Conservation (phyloP, 2,113 vertebrate genomes). For the Probosciger aterrimus region DNA sequence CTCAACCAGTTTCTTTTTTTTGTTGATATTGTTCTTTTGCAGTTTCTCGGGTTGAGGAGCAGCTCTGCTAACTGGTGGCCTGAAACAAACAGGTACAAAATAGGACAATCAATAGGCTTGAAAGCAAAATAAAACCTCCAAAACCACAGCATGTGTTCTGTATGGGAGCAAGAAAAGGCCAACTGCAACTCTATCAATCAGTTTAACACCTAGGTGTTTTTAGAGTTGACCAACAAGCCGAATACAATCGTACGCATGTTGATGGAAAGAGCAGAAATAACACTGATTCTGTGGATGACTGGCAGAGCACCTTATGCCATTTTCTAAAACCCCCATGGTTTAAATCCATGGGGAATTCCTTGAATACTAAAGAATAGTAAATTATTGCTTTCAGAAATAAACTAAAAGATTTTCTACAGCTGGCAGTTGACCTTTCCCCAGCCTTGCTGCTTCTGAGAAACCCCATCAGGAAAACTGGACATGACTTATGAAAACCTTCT, state of each 20-base stretch:
- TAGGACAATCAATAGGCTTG: background rate
- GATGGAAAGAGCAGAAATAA: background rate
- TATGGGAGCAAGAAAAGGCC: background rate
- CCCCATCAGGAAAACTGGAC: background rate
- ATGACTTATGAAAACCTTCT: background rate
- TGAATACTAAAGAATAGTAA: background rate
- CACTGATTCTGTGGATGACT: background rate
- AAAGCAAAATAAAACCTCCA: background rate
- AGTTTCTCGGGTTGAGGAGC: conserved; percentile 93
- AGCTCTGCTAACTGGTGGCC: conserved; percentile 92
- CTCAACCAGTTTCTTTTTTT: conserved; percentile 94
- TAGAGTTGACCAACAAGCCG: background rate
- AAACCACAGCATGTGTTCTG: background rate
- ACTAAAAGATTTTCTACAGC: background rate
- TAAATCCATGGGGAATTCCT: background rate
- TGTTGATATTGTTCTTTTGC: conserved; percentile 89
- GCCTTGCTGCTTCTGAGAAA: background rate
- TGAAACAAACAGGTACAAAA: conserved; percentile 55
- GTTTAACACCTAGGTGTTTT: background rate
- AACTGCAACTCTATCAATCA: background rate
- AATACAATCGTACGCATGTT: background rate
- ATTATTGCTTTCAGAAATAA: background rate
- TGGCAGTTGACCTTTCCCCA: background rate
- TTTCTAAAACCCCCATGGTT: background rate
- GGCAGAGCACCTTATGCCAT: background rate